Evolutionary conservation across 2,797 vertebrate species (phyloP).

Genomic region (Crypturellus tataupa): DNA sequence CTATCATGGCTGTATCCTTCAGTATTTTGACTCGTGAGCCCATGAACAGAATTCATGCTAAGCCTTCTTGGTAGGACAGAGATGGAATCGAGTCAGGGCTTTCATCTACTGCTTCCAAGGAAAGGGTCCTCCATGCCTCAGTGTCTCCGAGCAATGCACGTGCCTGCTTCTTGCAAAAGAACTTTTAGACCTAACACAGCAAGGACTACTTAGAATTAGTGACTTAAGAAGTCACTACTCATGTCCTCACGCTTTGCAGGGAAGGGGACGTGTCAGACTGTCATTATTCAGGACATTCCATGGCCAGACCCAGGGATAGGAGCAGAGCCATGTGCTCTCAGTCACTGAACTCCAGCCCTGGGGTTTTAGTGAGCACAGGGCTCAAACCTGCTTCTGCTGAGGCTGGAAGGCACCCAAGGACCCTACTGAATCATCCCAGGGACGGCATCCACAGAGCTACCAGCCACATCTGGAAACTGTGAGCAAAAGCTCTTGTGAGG

Average conservation of each 20-base stretch:
- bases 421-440: not conserved
- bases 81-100: not conserved
- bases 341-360: accelerated
- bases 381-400: not conserved
- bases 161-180: not conserved
- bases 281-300: not conserved
- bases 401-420: not conserved
- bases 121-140: not conserved
- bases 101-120: not conserved
- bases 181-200: not conserved
- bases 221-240: too few species aligned
- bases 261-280: not conserved
- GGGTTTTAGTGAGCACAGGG: not conserved
- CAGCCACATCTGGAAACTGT: not conserved
- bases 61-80: not conserved
- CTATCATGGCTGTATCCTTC: not conserved
- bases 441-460: not conserved
- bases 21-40: not conserved
- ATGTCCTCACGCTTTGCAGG: accelerated
- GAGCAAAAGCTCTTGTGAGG: not conserved
- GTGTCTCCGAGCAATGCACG: not conserved
- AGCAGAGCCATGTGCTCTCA: not conserved
- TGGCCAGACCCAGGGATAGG: not conserved
- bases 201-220: not conserved
- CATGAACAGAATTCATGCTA: not conserved